Conservation (phyloP, 1,140 invertebrate genomes). For the Trachymyrmex septentrionalis region DNA sequence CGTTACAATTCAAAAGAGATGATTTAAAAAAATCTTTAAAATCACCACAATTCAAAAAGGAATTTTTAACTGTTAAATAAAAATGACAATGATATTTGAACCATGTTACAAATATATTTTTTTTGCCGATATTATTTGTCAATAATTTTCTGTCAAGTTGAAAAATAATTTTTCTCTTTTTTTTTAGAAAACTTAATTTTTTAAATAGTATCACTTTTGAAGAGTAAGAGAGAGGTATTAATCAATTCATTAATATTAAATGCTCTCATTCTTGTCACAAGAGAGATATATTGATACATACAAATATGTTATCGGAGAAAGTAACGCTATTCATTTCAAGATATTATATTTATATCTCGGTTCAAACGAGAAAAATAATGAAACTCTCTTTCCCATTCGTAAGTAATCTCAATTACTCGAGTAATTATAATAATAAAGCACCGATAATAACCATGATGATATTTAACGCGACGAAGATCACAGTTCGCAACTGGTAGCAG, state of each 20-base stretch:
- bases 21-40: no score
- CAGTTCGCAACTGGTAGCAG: constrained; percentile 38
- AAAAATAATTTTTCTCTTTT: no score
- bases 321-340: background rate
- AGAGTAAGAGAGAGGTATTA: background rate
- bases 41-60: no score
- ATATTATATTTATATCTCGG: background rate
- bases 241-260: background rate
- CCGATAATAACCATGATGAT: constrained; percentile 47
- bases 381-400: constrained; percentile 9
- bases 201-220: no score
- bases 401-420: constrained; percentile 26
- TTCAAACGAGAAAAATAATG: background rate
- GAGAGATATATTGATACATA: background rate
- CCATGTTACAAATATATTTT: no score
- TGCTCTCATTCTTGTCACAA: background rate
- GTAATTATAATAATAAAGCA: constrained; percentile 49
- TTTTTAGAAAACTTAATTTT: no score
- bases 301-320: constrained; percentile 16
- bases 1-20: no score
- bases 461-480: constrained; percentile 37
- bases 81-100: no score
- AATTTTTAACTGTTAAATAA: no score
- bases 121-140: no score
- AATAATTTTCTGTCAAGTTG: no score